Evolutionary conservation across 2,888 invertebrate genomes (phyloP), one percentile per base, ranked within the genome.

Genomic region (Lasioglossum pauxillum): DNA sequence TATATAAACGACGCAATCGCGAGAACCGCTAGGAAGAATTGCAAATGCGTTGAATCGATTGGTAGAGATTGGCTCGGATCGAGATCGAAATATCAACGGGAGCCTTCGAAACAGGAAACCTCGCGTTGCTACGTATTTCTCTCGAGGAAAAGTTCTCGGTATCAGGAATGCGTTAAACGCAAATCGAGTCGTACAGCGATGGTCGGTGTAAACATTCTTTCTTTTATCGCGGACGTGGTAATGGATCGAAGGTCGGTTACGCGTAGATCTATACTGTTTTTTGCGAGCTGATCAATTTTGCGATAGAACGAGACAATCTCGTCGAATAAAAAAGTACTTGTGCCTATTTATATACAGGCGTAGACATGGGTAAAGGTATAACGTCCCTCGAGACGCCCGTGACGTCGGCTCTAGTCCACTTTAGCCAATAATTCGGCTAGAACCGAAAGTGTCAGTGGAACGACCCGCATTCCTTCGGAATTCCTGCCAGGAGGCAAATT

Each of bases 61-160:
- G 87, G 83, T 81, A 83, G 85, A 79, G 85, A 90, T 89, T 90
- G 91, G 88, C 84, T 72, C 75, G 57, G n/a, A 57, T n/a, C 57
- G 57, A 89, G 88, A 85, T 84, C 87, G 88, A 90, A 90, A 90
- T 91, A 84, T 89, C 89, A 90, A 87, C 89, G 73, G 44, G 53
- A 86, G 80, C 73, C 85, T 80, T 82, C 85, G 80, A 83, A 89
- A 89, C 89, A 89, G 57, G 57, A 57, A 57, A 57, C 57, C 57
- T 57, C 57, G 57, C 12, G 90, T 83, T 60, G 75, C 82, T 83
- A 83, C 46, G 46, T 46, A 46, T 16, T 16, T 86, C 82, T 82
- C 75, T 76, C 86, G 85, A 87, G 87, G 89, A 89, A 89, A 87
- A 78, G 57, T 88, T 85, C 83, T 80, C 77, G 75, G 69, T 44